Conservation (phyloP, 2,113 vertebrate genomes). For the Xenus cinereus region DNA sequence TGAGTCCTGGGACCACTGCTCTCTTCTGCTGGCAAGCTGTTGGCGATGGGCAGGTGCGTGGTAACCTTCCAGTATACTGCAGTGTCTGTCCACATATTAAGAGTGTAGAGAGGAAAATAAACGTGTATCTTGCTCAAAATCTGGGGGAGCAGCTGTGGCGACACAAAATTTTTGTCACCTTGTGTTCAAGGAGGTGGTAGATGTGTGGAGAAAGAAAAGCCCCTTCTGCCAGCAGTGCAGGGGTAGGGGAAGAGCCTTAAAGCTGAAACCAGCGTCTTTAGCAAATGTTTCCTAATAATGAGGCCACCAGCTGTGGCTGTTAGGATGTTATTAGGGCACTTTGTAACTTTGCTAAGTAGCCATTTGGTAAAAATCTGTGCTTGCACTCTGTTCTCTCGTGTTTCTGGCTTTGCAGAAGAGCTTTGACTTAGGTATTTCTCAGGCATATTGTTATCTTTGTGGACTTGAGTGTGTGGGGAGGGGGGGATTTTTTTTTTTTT, state of each 20-base stretch:
- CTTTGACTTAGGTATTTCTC: not conserved
- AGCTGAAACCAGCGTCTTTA: not conserved
- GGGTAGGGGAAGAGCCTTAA: not conserved
- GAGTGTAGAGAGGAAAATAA: not conserved
- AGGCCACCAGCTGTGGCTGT: not conserved
- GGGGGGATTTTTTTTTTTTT: not conserved
- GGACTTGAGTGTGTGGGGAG: not conserved
- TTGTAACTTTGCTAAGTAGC: not conserved
- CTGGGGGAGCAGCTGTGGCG: not conserved
- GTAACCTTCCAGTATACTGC: not conserved
- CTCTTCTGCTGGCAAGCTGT: not conserved
- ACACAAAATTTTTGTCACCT: not conserved
- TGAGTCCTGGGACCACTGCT: not conserved
- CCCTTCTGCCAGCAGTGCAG: not conserved
- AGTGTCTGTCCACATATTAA: too few relatives aligned
- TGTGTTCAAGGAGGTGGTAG: not conserved
- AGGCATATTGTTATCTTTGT: not conserved
- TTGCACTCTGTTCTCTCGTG: not conserved
- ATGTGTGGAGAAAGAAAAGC: not conserved
- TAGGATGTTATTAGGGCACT: not conserved
- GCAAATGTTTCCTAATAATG: not conserved
- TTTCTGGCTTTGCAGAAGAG: not conserved
- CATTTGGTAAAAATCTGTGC: not conserved
- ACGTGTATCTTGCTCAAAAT: accelerated
- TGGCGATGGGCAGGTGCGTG: not conserved